A percentile compares a stretch with the other conserved stretches of the same genome.
Evolutionary conservation across 2,888 invertebrate species (phyloP).

Genomic region (Deilephila porcellus): DNA sequence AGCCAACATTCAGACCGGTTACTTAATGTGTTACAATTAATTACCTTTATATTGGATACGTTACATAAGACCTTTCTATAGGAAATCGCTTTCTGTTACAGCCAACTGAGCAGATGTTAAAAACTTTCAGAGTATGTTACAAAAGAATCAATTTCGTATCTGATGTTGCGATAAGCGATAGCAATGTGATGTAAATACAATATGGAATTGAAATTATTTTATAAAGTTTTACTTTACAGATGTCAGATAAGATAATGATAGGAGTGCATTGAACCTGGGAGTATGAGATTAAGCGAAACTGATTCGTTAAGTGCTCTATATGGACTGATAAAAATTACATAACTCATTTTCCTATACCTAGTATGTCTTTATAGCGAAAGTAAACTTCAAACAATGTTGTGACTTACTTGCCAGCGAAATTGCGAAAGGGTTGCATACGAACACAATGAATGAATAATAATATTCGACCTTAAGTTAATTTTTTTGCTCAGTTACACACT

Average conservation of each 20-base stretch:
- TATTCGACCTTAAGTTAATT: too few species aligned
- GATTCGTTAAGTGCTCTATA: too few species aligned
- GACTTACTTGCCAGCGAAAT: too few species aligned
- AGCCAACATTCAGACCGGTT: constrained; percentile 55
- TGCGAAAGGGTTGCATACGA: too few species aligned
- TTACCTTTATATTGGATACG: constrained; percentile 49
- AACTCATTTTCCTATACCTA: too few species aligned
- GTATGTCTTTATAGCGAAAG: too few species aligned
- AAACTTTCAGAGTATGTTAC: constrained; percentile 33
- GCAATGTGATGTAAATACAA: background rate
- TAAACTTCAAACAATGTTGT: too few species aligned
- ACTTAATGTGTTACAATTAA: constrained; percentile 60
- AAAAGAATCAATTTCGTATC: constrained; percentile 45
- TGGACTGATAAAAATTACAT: too few species aligned
- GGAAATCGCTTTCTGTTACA: background rate
- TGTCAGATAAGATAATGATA: background rate
- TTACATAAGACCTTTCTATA: constrained; percentile 37
- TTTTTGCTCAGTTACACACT: too few species aligned
- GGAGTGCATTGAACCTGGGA: too few species aligned
- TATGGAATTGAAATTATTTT: background rate
- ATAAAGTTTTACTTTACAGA: background rate
- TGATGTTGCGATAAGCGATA: constrained; percentile 43
- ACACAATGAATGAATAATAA: too few species aligned
- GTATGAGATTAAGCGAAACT: too few species aligned
- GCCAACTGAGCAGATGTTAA: background rate